phyloP scores from a whole-genome alignment of 2,113 vertebrate species.

The Nothobranchius furzeri region DNA sequence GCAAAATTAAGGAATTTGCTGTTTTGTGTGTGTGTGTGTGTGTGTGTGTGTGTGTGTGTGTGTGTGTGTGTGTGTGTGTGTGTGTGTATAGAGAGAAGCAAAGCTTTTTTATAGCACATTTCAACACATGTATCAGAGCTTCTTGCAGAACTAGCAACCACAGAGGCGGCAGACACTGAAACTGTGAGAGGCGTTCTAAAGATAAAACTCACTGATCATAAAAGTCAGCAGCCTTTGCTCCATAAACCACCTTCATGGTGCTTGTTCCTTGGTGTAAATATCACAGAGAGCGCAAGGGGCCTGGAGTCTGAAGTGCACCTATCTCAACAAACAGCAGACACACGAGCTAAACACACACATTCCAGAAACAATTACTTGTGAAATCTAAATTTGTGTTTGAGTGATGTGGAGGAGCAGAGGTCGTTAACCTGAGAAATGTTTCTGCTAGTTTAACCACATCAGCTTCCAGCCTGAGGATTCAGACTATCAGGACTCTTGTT shows the following conservation, averaged over 20 bases:
- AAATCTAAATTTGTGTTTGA: slow-evolving; percentile 31
- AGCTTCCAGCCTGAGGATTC: slow-evolving; percentile 14
- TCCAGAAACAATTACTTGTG: slow-evolving; percentile 27
- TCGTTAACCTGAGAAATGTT: slow-evolving; percentile 49
- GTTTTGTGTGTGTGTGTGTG: slow-evolving; percentile 20
- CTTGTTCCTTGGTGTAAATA: slow-evolving; percentile 30
- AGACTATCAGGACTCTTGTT: slow-evolving; percentile 29
- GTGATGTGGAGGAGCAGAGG: slow-evolving; percentile 20
- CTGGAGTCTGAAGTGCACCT: slow-evolving; percentile 1
- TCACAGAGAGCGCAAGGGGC: slow-evolving; percentile 3
- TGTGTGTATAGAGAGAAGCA: slow-evolving; percentile 8
- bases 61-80: slow-evolving; percentile 34
- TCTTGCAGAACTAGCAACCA: background rate
- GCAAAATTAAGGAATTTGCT: slow-evolving; percentile 55
- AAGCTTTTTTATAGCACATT: no score
- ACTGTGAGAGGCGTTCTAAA: background rate
- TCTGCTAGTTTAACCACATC: slow-evolving; percentile 42
- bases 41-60: no score
- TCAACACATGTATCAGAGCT: background rate
- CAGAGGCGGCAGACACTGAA: background rate
- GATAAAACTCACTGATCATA: slow-evolving; percentile 34
- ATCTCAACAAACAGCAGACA: slow-evolving; percentile 6
- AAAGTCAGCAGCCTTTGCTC: slow-evolving; percentile 21
- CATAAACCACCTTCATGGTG: background rate
- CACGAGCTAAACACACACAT: slow-evolving; percentile 26